Evolutionary conservation across 2,888 invertebrate species (phyloP).

Genomic region (Heliconius hortense): DNA sequence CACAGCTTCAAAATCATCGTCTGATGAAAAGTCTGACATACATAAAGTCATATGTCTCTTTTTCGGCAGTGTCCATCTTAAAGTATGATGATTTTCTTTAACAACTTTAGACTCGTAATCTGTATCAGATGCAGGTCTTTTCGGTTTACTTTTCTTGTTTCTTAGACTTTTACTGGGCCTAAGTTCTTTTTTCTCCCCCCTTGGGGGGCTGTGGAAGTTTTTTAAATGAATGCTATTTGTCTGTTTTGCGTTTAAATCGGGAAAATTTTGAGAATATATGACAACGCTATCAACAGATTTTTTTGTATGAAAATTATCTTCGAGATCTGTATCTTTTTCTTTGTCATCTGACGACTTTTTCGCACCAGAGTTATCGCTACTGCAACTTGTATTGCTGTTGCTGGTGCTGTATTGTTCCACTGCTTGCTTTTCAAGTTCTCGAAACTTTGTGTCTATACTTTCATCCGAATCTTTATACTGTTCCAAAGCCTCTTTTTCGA

Average conservation of each 20-base stretch:
- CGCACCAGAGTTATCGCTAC: conserved; percentile 69
- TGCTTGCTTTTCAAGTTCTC: conserved; percentile 85
- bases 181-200: conserved; percentile 79
- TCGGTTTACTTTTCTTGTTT: conserved; percentile 61
- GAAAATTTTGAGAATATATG: conserved; percentile 77
- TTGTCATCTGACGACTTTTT: conserved; percentile 57
- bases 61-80: conserved; percentile 72
- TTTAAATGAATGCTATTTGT: conserved; percentile 76
- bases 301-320: conserved; percentile 72
- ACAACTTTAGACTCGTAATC: conserved; percentile 67
- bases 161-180: conserved; percentile 59
- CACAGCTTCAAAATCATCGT: conserved; percentile 63
- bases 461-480: conserved; percentile 82
- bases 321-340: conserved; percentile 55
- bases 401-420: conserved; percentile 84
- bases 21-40: conserved; percentile 72
- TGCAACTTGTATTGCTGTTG: conserved; percentile 76
- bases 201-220: conserved; percentile 80
- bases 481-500: conserved; percentile 83
- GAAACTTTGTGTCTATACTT: conserved; percentile 82
- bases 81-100: conserved; percentile 59
- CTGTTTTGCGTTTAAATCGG: conserved; percentile 64
- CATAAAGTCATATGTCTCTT: conserved; percentile 69
- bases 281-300: conserved; percentile 72
- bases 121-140: conserved; percentile 71